A percentile compares a stretch with the other conserved stretches of the same genome.
These are phyloP conservation scores for Silurus lanzhouensis DNA, from an alignment of 2,797 vertebrate genomes.

Conservation along the genomic window DNA sequence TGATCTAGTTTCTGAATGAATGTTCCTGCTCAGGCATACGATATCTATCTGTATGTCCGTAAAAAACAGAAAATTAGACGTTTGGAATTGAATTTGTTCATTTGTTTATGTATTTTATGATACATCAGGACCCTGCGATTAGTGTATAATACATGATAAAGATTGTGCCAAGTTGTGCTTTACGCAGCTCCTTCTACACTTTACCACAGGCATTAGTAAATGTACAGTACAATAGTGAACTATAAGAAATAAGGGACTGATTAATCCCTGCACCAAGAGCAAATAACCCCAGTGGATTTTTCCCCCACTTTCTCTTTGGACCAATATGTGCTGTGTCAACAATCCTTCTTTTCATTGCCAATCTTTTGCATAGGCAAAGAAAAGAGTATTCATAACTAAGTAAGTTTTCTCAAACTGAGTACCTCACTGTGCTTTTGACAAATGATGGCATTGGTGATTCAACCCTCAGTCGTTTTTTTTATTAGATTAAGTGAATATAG, in stretches of 20 bases:
- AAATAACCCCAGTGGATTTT: conserved; percentile 8
- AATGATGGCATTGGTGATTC: conserved; percentile 19
- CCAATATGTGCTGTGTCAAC: conserved; percentile 31
- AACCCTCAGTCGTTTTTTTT: neutral
- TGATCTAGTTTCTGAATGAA: no score
- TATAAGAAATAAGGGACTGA: conserved; percentile 1
- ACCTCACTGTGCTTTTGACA: conserved; percentile 19
- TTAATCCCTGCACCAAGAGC: conserved; percentile 8
- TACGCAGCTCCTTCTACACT: neutral
- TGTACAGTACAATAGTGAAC: neutral
- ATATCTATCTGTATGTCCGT: neutral
- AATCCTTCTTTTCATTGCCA: conserved; percentile 44
- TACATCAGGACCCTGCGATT: neutral
- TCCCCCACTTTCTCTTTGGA: neutral
- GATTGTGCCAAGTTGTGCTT: neutral
- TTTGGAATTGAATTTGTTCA: neutral
- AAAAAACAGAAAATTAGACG: no score
- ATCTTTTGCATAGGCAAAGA: conserved; percentile 32
- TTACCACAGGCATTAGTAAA: neutral
- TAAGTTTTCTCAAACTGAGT: conserved; percentile 14
- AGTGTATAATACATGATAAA: neutral
- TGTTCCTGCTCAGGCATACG: neutral
- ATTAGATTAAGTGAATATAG: neutral
- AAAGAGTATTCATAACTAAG: conserved; percentile 49
- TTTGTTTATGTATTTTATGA: neutral